Evolutionary conservation across 2,888 invertebrate genomes (phyloP).

Genomic region (Rhagium mordax): DNA sequence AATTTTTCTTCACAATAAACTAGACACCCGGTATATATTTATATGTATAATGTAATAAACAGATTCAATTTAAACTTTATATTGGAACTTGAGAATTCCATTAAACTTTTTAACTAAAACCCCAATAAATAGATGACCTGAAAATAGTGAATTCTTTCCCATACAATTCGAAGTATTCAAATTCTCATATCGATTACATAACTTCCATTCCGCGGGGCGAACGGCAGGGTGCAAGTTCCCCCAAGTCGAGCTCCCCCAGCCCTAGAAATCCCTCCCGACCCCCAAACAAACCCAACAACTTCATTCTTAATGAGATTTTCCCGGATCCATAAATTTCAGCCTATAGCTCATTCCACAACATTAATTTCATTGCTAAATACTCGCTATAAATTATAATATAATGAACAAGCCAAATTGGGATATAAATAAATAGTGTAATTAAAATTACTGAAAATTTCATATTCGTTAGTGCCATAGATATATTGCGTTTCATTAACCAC

Average conservation of each 20-base stretch:
- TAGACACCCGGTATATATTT: not conserved
- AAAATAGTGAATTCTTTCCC: constrained; percentile 55
- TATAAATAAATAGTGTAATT: constrained; percentile 68
- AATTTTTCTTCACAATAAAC: too few relatives aligned
- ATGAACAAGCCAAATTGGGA: constrained; percentile 70
- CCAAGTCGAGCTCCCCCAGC: constrained; percentile 37
- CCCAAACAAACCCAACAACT: constrained; percentile 69
- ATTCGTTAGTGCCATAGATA: constrained; percentile 37
- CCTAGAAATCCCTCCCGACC: constrained; percentile 45
- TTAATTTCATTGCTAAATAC: constrained; percentile 72
- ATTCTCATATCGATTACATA: constrained; percentile 65
- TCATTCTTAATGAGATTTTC: constrained; percentile 72
- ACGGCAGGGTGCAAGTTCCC: constrained; percentile 50
- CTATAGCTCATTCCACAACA: constrained; percentile 71
- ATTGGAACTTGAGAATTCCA: constrained; percentile 46
- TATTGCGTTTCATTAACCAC: constrained; percentile 32
- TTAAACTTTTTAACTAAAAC: constrained; percentile 50
- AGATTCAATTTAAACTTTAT: constrained; percentile 40
- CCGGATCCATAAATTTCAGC: constrained; percentile 71
- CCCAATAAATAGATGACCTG: constrained; percentile 49
- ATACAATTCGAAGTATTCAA: constrained; percentile 62
- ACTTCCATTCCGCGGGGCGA: constrained; percentile 51
- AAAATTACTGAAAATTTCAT: constrained; percentile 59
- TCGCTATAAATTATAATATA: constrained; percentile 70
- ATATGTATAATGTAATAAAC: too few relatives aligned